Evolutionary conservation across 2,113 vertebrate species (phyloP).

Genomic region (Pterocles burchelli): DNA sequence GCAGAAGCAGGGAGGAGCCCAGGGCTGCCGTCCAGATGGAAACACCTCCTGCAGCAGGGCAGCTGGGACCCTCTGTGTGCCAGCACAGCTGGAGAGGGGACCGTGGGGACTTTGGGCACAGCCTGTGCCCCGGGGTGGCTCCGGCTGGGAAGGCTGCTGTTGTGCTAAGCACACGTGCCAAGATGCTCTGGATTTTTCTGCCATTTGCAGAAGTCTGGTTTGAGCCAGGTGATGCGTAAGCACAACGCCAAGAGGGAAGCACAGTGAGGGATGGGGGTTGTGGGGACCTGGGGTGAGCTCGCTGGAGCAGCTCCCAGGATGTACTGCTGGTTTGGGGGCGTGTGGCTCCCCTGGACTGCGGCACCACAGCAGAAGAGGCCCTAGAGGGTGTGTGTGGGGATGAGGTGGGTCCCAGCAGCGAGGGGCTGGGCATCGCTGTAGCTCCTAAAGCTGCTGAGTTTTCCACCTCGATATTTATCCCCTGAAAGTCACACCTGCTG

Average conservation of each 20-base stretch:
- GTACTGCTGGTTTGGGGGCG: not conserved
- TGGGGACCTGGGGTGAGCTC: not conserved
- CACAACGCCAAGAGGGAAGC: not conserved
- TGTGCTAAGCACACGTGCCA: not conserved
- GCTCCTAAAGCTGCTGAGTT: not conserved
- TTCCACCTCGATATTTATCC: not conserved
- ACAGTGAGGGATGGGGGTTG: not conserved
- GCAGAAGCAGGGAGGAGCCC: not conserved
- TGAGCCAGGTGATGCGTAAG: not conserved
- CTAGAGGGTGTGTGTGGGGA: not conserved
- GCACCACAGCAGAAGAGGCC: not conserved
- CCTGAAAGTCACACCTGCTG: not conserved
- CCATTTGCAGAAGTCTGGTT: not conserved
- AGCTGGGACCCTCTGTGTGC: not conserved
- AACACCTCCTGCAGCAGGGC: rapidly evolving
- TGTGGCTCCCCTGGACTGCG: not conserved
- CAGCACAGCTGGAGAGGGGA: not conserved
- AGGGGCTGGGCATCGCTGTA: not conserved
- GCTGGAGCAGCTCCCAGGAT: not conserved
- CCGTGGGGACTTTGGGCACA: not conserved
- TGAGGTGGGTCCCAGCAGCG: not conserved
- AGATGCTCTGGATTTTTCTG: not conserved
- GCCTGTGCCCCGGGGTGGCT: rapidly evolving
- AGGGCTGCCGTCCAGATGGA: not conserved
- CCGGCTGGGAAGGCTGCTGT: not conserved